These are phyloP conservation scores for Gobio gobio DNA, from an alignment of 2,113 vertebrate genomes.

Conservation along the genomic window DNA sequence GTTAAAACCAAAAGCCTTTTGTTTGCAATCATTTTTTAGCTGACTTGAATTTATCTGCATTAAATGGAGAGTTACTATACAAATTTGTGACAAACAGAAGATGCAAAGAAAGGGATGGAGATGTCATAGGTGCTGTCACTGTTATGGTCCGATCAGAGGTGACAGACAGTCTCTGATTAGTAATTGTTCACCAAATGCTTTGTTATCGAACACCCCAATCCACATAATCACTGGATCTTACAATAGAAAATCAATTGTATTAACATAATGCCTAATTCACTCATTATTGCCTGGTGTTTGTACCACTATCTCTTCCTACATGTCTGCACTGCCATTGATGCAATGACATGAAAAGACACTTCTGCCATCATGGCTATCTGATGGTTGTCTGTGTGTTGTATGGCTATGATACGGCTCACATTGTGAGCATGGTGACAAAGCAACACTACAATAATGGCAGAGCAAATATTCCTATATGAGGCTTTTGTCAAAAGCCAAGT, in stretches of 20 bases:
- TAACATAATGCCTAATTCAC: conserved; percentile 54
- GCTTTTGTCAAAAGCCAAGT: not conserved
- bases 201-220: conserved; percentile 52
- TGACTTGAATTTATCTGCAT: not conserved
- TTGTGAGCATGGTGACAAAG: not conserved
- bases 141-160: conserved; percentile 40
- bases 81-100: not conserved
- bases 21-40: not conserved
- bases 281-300: conserved; percentile 47
- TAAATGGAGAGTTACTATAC: not conserved
- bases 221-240: conserved; percentile 45
- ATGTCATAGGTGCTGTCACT: not conserved
- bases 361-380: conserved; percentile 38
- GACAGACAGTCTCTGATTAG: conserved; percentile 39
- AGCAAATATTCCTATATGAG: not conserved
- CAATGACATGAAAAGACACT: conserved; percentile 9
- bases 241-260: conserved; percentile 58
- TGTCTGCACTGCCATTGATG: conserved; percentile 36
- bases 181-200: conserved; percentile 40
- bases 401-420: not conserved
- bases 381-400: conserved; percentile 13
- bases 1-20: not conserved
- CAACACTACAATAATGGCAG: not conserved
- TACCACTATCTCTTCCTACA: conserved; percentile 30
- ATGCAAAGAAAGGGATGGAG: not conserved